phyloP scores from a whole-genome alignment of 2,888 invertebrate genomes.

The Cyaniris semiargus region DNA sequence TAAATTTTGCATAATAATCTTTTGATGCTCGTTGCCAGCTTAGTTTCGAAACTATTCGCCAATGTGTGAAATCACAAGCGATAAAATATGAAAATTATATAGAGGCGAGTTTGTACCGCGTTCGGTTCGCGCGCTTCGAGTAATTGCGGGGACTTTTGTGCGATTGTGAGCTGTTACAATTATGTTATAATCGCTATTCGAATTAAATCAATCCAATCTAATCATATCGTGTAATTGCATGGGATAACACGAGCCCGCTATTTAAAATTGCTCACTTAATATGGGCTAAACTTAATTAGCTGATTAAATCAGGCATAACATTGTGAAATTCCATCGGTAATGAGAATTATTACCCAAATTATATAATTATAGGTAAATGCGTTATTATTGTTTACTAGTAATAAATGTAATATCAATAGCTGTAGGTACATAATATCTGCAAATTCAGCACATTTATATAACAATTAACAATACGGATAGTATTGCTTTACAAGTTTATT shows the following conservation, averaged over 20 bases:
- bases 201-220: slow-evolving; percentile 19
- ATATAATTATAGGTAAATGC: neutral
- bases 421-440: no score
- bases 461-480: no score
- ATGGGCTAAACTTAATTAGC: slow-evolving; percentile 4
- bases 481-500: no score
- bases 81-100: slow-evolving; percentile 30
- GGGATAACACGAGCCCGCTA: slow-evolving; percentile 1
- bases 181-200: slow-evolving; percentile 4
- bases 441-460: no score
- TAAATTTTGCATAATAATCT: slow-evolving; percentile 69
- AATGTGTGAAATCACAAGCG: slow-evolving; percentile 31
- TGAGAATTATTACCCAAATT: neutral
- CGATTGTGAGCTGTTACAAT: slow-evolving; percentile 10
- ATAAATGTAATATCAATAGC: no score
- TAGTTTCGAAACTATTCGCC: slow-evolving; percentile 30
- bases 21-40: slow-evolving; percentile 47
- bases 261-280: slow-evolving; percentile 8
- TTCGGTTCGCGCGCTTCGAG: neutral
- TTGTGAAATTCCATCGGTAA: neutral
- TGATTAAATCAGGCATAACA: neutral
- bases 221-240: slow-evolving; percentile 7
- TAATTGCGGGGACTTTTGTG: slow-evolving; percentile 6
- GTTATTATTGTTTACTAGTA: neutral
- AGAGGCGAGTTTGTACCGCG: slow-evolving; percentile 21